phyloP scores from a whole-genome alignment of 2,888 invertebrate genomes.

The Cephus spinipes region DNA sequence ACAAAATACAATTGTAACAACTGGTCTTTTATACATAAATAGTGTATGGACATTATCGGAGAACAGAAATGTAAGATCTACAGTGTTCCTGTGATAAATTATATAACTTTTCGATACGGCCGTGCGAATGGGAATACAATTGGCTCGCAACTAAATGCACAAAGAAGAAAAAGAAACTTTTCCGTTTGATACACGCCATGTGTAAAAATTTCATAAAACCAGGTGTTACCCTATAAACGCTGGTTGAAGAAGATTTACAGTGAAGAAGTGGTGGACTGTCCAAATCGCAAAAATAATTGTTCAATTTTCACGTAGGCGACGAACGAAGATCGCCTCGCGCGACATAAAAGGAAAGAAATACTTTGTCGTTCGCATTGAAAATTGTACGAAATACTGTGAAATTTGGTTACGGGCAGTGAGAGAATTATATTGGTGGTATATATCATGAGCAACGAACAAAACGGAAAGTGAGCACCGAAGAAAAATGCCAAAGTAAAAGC shows the following conservation, averaged over 20 bases:
- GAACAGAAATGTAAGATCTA: no score
- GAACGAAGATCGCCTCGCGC: no score
- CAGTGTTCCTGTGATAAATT: no score
- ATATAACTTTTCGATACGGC: no score
- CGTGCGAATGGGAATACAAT: no score
- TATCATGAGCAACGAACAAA: neutral
- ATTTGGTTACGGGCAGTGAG: slow-evolving; percentile 47
- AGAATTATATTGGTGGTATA: slow-evolving; percentile 17
- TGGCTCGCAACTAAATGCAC: no score
- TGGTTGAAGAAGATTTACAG: neutral
- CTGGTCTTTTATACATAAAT: slow-evolving; percentile 30
- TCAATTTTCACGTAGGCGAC: no score
- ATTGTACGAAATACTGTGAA: slow-evolving; percentile 41
- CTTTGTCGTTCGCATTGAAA: neutral
- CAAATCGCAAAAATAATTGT: neutral
- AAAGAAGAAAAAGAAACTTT: no score
- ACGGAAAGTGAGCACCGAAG: neutral
- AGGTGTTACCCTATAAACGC: no score
- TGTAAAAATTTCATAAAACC: no score
- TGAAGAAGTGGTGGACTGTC: neutral
- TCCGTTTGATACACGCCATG: no score
- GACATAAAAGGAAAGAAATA: neutral
- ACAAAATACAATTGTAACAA: slow-evolving; percentile 35
- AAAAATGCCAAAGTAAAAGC: slow-evolving; percentile 3
- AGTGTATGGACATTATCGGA: slow-evolving; percentile 20